A percentile compares a stretch with the other conserved stretches of the same genome.
phyloP scores from a whole-genome alignment of 2,797 vertebrate species.

The Amblyopsis hoosieri region DNA sequence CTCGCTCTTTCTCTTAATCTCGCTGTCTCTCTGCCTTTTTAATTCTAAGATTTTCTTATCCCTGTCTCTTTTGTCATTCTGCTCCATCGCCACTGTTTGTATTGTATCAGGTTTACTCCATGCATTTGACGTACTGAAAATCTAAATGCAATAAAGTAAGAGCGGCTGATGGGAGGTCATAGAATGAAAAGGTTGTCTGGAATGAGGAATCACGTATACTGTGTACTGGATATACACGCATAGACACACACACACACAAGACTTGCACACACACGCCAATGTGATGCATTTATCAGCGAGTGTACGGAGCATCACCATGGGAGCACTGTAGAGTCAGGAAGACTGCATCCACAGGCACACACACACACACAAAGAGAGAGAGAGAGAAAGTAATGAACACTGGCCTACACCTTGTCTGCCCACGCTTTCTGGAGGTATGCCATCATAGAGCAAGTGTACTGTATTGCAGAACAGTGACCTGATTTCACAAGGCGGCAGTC shows the following conservation, averaged over 20 bases:
- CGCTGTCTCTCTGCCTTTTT: slow-evolving; percentile 13
- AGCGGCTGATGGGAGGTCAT: slow-evolving; percentile 30
- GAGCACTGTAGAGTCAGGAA: slow-evolving; percentile 54
- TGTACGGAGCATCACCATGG: slow-evolving; percentile 60
- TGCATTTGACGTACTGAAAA: too few species aligned
- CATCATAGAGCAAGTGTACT: slow-evolving; percentile 47
- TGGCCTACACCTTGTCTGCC: slow-evolving; percentile 72
- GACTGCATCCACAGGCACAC: slow-evolving; percentile 36
- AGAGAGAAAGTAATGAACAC: slow-evolving; percentile 64
- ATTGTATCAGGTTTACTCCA: background rate
- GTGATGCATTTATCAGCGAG: slow-evolving; percentile 50
- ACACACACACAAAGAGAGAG: slow-evolving; percentile 34
- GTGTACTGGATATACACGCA: background rate
- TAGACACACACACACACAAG: background rate
- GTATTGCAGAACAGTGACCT: slow-evolving; percentile 54
- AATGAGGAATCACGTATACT: slow-evolving; percentile 16
- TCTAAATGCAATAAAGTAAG: slow-evolving; percentile 5
- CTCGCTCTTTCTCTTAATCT: slow-evolving; percentile 19
- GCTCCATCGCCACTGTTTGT: background rate
- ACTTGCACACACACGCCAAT: background rate
- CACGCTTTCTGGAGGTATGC: slow-evolving; percentile 52
- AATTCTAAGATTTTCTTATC: slow-evolving; percentile 31
- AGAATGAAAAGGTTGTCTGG: slow-evolving; percentile 37
- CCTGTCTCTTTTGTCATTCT: slow-evolving; percentile 11
- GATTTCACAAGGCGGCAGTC: slow-evolving; percentile 58